phyloP scores from a whole-genome alignment of 2,113 vertebrate species.

The Anarrhichthys ocellatus region DNA sequence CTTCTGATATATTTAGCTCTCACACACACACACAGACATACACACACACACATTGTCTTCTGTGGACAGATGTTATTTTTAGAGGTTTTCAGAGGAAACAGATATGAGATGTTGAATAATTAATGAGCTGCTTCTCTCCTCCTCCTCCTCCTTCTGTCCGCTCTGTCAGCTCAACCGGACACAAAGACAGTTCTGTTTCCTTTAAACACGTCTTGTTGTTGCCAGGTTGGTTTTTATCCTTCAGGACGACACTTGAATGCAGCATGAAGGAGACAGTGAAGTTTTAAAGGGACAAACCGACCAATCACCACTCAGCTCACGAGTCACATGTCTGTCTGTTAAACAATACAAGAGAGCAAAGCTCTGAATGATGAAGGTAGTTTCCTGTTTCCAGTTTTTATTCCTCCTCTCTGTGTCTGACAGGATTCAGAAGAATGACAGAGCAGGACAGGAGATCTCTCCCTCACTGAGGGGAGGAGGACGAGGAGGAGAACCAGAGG shows the following conservation, averaged over 20 bases:
- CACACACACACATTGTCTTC: not conserved
- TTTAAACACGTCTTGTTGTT: not conserved
- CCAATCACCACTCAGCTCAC: no score
- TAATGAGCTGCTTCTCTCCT: conserved; percentile 38
- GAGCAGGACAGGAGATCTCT: not conserved
- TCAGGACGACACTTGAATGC: not conserved
- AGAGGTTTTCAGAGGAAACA: conserved; percentile 22
- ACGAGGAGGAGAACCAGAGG: conserved; percentile 41
- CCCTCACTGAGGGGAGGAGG: conserved; percentile 37
- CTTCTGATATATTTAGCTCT: not conserved
- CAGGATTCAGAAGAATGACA: conserved; percentile 31
- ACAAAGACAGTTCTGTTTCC: not conserved
- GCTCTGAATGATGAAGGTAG: not conserved
- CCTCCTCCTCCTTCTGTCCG: not conserved
- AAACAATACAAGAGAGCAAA: no score
- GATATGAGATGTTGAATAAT: conserved; percentile 47
- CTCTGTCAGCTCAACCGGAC: not conserved
- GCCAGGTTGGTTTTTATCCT: not conserved
- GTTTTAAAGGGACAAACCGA: not conserved
- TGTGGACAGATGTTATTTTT: conserved; percentile 31
- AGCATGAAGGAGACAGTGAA: not conserved
- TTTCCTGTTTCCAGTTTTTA: not conserved
- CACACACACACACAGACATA: not conserved
- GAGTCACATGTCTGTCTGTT: no score
- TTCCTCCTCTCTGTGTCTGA: not conserved